A percentile compares a stretch with the other conserved stretches of the same genome.
Evolutionary conservation across 1,140 invertebrate species (phyloP).

Genomic region (Zeugodacus cucurbitae): DNA sequence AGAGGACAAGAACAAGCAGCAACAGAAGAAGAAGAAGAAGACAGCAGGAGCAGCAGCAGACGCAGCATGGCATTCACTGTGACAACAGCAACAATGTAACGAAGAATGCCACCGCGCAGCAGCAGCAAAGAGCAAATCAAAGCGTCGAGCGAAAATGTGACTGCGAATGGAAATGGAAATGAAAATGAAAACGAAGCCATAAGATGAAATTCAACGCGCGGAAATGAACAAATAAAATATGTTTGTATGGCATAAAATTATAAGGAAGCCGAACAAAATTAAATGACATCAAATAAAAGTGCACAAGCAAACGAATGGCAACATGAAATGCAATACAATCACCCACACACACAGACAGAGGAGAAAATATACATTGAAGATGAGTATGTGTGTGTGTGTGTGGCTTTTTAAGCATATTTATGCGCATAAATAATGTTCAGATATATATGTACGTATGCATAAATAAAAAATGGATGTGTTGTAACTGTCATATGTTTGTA

Average conservation of each 20-base stretch:
- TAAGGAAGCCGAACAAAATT: conserved; percentile 32
- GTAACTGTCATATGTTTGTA: no score
- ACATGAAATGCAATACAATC: background rate
- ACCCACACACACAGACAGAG: background rate
- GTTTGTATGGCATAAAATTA: background rate
- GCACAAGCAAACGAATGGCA: background rate
- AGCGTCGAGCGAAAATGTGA: background rate
- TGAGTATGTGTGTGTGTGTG: background rate
- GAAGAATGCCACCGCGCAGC: background rate
- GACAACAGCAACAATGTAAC: background rate
- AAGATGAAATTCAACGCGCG: background rate
- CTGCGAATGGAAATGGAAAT: no score
- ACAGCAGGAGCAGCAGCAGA: background rate
- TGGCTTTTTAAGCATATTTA: background rate
- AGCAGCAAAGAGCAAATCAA: conserved; percentile 31
- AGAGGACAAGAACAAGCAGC: no score
- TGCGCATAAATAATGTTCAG: background rate
- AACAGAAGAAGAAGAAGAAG: background rate
- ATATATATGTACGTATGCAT: background rate
- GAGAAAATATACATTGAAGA: background rate
- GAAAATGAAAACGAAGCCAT: conserved; percentile 1
- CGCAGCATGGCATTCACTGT: background rate
- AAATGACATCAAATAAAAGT: conserved; percentile 33
- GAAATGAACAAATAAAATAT: conserved; percentile 11
- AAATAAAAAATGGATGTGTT: no score